phyloP scores from a whole-genome alignment of 2,113 vertebrate species.

The Electrona antarctica region DNA sequence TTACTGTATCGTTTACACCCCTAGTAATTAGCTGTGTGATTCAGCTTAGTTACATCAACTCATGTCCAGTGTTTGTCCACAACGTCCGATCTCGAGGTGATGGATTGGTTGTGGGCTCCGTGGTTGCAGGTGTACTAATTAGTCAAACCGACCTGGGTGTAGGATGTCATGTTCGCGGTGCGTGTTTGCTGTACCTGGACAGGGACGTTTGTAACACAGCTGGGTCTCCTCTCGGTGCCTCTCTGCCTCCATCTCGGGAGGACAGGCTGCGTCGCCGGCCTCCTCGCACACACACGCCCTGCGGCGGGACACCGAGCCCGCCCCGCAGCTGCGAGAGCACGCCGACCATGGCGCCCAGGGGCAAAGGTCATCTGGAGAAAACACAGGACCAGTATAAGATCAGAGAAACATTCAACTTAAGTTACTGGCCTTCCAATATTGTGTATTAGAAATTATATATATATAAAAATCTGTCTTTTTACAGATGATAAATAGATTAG shows the following conservation, averaged over 20 bases:
- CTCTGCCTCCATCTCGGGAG: conserved; percentile 42
- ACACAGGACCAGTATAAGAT: background rate
- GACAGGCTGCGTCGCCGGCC: conserved; percentile 68
- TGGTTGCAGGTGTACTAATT: too few relatives aligned
- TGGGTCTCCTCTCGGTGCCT: conserved; percentile 73
- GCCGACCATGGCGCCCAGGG: conserved; percentile 84
- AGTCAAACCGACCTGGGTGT: too few relatives aligned
- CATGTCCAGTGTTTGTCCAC: too few relatives aligned
- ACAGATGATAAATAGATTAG: background rate
- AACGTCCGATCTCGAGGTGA: too few relatives aligned
- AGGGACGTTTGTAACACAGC: conserved; percentile 84
- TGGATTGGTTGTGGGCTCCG: too few relatives aligned
- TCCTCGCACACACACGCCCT: conserved; percentile 78
- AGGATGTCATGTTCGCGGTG: too few relatives aligned
- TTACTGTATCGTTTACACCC: too few relatives aligned
- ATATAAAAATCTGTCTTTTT: background rate
- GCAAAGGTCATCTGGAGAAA: conserved; percentile 79
- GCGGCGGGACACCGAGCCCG: conserved; percentile 73
- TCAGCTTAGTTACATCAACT: too few relatives aligned
- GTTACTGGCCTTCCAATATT: background rate
- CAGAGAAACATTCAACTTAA: background rate
- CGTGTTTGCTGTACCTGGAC: conserved; percentile 72
- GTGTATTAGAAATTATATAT: too few relatives aligned
- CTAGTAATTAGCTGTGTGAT: too few relatives aligned
- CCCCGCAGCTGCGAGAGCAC: conserved; percentile 85